Base-by-base conservation (phyloP, 2,888 invertebrate genomes). In the Trichopoda pennipes region DNA sequence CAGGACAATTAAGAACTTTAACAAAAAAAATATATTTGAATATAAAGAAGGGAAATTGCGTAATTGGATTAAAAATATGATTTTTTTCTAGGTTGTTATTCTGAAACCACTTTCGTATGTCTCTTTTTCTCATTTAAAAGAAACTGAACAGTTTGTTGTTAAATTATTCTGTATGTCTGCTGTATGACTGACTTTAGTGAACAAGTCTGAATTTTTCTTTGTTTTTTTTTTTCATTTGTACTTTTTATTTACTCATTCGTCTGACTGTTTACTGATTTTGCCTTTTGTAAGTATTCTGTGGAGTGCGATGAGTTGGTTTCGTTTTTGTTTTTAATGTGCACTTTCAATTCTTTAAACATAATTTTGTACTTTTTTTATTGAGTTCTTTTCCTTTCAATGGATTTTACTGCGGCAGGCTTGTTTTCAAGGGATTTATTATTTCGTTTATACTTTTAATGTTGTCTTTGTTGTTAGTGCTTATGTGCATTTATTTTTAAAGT, bases 261-360 rank as follows among this genome's bases (percentile, higher is more conserved):
- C 53, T 61, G 76, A 7, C 60, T 35, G 61, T 69, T 55, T 69
- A 60, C 61, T 76, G 53, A 44, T 68, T 76, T 77, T 44, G 61
- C 53, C 32, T 70, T 77, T 77, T 60, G 19, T 66, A 28, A 49
- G 69, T 56, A 17, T 63, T 61, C 16, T 60, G 17, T 53, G 61
- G 55, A 63, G 42, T 60, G 38, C 63, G 70, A 58, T 64, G 70
- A 63, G 63, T 70, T 77, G 19, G 47, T 73, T 79, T 72, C 21
- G 16, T 58, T 68, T 28, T 60, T 69, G 58, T 17, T 32, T 55
- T 47, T 58, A 55, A 19, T 60, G 68, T 68, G 60, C 73, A 80
- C 79, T 80, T 80, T 68, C 73, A 73, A 73, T 53, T 66, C 64
- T 60, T 64, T 79, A 14, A 58, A 63, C 19, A 53, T 73, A n/a